Percentiles rank a stretch among this genome's conserved stretches.
These are phyloP conservation scores for Choristoneura rosaceana DNA, from an alignment of 2,888 invertebrate species.

Conservation along the genomic window DNA sequence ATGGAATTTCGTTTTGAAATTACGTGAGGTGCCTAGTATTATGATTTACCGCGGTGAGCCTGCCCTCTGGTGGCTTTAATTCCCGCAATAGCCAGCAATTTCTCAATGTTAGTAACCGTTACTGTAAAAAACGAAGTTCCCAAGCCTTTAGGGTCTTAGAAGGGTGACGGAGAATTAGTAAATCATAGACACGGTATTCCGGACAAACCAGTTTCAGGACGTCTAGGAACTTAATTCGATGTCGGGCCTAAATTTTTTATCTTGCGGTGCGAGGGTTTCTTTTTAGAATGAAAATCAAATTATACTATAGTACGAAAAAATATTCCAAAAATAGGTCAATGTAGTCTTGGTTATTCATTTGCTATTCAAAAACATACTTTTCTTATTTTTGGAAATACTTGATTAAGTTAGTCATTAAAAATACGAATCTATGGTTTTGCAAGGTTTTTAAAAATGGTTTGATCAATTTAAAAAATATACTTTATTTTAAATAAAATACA, in stretches of 20 bases:
- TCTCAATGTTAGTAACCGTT: background rate
- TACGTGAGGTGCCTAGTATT: slow-evolving; percentile 23
- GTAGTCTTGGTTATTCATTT: no score
- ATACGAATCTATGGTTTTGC: no score
- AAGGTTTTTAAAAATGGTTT: no score
- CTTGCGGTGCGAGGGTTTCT: no score
- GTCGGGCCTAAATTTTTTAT: background rate
- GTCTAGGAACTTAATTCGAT: background rate
- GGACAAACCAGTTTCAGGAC: background rate
- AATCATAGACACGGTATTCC: background rate
- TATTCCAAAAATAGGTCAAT: no score
- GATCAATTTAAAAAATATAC: no score
- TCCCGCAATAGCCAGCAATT: background rate
- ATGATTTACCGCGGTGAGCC: slow-evolving; percentile 29
- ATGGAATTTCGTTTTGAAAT: slow-evolving; percentile 30
- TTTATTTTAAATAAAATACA: no score
- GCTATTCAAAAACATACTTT: no score
- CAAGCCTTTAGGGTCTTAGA: background rate
- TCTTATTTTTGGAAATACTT: no score
- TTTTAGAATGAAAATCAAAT: no score
- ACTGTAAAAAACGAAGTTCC: slow-evolving; percentile 2
- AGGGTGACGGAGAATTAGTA: background rate
- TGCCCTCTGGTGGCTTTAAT: slow-evolving; percentile 13
- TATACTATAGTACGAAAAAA: no score
- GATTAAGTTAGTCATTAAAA: no score